Conservation (phyloP, 1,140 invertebrate species). For the Macrobrachium rosenbergii region DNA sequence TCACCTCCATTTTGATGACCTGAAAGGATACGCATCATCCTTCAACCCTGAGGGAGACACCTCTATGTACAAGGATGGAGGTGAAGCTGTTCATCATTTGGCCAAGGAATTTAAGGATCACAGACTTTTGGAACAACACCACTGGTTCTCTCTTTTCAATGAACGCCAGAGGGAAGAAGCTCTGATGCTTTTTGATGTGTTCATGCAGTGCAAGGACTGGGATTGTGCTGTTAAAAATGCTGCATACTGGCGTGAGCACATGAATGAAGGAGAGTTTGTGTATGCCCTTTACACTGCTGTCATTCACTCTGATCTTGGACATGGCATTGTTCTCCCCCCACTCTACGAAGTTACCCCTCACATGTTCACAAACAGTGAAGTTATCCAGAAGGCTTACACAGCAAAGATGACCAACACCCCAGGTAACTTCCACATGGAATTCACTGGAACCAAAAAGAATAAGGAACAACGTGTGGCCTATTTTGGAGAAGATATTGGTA, state of each 20-base stretch:
- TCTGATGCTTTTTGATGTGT: conserved; percentile 36
- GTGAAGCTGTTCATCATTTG: conserved; percentile 13
- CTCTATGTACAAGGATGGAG: conserved; percentile 27
- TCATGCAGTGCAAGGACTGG: conserved; percentile 31
- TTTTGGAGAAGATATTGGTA: conserved; percentile 79
- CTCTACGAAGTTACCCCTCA: conserved; percentile 77
- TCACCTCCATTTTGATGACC: conserved; percentile 6
- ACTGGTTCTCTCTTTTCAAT: conserved; percentile 50
- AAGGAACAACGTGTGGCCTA: conserved; percentile 74
- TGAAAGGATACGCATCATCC: background rate
- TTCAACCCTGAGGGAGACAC: conserved; percentile 19
- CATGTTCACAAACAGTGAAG: conserved; percentile 71
- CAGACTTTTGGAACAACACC: conserved; percentile 14
- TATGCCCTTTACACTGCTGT: conserved; percentile 37
- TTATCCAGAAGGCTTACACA: conserved; percentile 67
- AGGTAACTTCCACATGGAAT: conserved; percentile 37
- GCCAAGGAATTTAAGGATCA: background rate
- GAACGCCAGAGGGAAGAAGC: conserved; percentile 33
- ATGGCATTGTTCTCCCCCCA: conserved; percentile 72
- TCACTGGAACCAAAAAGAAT: conserved; percentile 62
- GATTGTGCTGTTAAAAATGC: background rate
- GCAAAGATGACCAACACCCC: conserved; percentile 69
- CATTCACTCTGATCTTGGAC: conserved; percentile 18
- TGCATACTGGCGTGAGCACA: conserved; percentile 29
- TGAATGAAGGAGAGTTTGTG: conserved; percentile 41